A percentile compares a stretch with the other conserved stretches of the same genome.
Conservation (phyloP, 2,797 vertebrate species). For the Sebastes steindachneri region DNA sequence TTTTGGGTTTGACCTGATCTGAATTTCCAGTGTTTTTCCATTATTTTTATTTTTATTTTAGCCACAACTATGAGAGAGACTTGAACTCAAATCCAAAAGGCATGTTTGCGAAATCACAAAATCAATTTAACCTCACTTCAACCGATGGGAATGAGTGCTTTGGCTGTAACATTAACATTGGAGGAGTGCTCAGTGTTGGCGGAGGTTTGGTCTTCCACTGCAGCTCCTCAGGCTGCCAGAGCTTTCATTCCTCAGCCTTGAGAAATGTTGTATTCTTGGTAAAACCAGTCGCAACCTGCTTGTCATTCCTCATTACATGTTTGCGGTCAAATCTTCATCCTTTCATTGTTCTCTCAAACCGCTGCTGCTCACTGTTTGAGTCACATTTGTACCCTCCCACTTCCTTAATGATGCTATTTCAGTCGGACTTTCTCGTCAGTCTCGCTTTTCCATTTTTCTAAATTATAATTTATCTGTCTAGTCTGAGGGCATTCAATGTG, state of each 20-base stretch:
- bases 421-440: neutral
- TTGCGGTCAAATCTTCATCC: slow-evolving; percentile 7
- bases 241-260: slow-evolving; percentile 11
- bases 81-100: neutral
- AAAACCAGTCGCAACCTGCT: slow-evolving; percentile 4
- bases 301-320: slow-evolving; percentile 13
- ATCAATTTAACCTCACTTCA: slow-evolving; percentile 1
- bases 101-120: slow-evolving; percentile 19
- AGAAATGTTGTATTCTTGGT: neutral
- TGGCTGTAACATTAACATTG: slow-evolving; percentile 17
- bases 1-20: neutral
- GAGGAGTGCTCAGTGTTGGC: slow-evolving; percentile 9
- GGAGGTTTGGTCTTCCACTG: neutral
- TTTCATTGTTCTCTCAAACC: slow-evolving; percentile 36
- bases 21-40: slow-evolving; percentile 14
- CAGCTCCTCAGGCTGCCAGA: neutral
- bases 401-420: slow-evolving; percentile 17
- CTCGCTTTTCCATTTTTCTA: neutral
- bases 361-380: neutral
- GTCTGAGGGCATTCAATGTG: neutral
- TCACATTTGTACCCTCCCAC: neutral
- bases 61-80: neutral
- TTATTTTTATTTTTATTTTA: slow-evolving; percentile 10
- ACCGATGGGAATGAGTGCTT: slow-evolving; percentile 24
- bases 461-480: slow-evolving; percentile 18